A percentile compares a stretch with the other conserved stretches of the same genome.
Conservation (phyloP, 2,888 invertebrate genomes). For the Drosophila hamatofila region DNA sequence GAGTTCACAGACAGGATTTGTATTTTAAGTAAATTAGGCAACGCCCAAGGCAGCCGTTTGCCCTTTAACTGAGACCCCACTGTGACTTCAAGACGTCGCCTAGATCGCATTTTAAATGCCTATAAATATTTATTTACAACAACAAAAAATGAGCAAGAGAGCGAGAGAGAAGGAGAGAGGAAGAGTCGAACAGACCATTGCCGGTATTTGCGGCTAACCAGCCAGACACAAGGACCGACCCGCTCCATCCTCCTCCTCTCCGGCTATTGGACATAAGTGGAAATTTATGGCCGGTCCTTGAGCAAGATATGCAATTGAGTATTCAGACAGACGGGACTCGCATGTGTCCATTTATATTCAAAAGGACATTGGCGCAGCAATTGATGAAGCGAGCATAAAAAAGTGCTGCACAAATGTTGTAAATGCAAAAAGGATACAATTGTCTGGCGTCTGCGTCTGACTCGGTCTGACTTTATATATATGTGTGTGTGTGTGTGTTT, state of each 20-base stretch:
- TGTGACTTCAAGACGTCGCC: slow-evolving; percentile 13
- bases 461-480: neutral
- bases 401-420: slow-evolving; percentile 39
- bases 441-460: slow-evolving; percentile 33
- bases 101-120: slow-evolving; percentile 67
- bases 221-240: slow-evolving; percentile 14
- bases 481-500: slow-evolving; percentile 18
- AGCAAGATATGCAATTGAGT: slow-evolving; percentile 63
- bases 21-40: slow-evolving; percentile 71
- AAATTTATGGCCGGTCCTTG: slow-evolving; percentile 61
- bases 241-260: neutral
- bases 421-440: slow-evolving; percentile 65
- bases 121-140: slow-evolving; percentile 72
- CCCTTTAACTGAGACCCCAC: slow-evolving; percentile 21
- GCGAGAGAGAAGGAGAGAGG: too few relatives aligned
- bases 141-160: neutral
- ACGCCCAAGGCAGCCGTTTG: slow-evolving; percentile 1
- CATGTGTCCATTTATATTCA: slow-evolving; percentile 61
- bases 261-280: slow-evolving; percentile 43
- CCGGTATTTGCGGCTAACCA: slow-evolving; percentile 50
- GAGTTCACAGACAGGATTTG: slow-evolving; percentile 21
- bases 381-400: slow-evolving; percentile 61
- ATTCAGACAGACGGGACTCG: slow-evolving; percentile 36
- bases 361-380: slow-evolving; percentile 59
- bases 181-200: slow-evolving; percentile 15